Evolutionary conservation across 2,113 vertebrate species (phyloP).

Genomic region (Dryoscopus gambensis): DNA sequence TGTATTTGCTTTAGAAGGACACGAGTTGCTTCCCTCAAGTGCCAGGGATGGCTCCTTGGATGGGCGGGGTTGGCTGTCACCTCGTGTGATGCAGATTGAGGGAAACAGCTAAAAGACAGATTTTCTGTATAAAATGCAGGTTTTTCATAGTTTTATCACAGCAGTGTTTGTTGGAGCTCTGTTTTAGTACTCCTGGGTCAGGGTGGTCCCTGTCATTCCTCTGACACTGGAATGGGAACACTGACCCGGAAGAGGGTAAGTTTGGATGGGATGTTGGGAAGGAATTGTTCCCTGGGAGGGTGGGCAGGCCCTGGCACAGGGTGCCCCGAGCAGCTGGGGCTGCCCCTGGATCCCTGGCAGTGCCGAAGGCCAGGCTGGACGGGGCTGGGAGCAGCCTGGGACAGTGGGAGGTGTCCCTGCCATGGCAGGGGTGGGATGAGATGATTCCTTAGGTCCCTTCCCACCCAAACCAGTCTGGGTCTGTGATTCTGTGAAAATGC

Average conservation of each 20-base stretch:
- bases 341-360: background rate
- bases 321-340: background rate
- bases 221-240: background rate
- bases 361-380: accelerated
- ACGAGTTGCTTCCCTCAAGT: background rate
- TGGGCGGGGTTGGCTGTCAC: background rate
- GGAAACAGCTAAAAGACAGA: background rate
- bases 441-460: background rate
- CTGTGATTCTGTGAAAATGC: background rate
- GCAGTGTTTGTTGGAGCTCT: background rate
- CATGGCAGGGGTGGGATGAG: accelerated
- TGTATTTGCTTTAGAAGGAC: background rate
- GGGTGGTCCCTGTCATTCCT: background rate
- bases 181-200: background rate
- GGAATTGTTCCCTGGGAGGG: accelerated
- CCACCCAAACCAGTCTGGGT: background rate
- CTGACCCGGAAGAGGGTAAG: background rate
- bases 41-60: background rate
- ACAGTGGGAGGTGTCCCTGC: background rate
- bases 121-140: background rate
- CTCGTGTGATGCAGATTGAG: background rate
- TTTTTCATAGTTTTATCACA: background rate
- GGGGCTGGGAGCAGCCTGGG: background rate
- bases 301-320: background rate
- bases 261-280: accelerated